These are phyloP conservation scores for Sesia apiformis DNA, from an alignment of 2,888 invertebrate species.

Conservation along the genomic window DNA sequence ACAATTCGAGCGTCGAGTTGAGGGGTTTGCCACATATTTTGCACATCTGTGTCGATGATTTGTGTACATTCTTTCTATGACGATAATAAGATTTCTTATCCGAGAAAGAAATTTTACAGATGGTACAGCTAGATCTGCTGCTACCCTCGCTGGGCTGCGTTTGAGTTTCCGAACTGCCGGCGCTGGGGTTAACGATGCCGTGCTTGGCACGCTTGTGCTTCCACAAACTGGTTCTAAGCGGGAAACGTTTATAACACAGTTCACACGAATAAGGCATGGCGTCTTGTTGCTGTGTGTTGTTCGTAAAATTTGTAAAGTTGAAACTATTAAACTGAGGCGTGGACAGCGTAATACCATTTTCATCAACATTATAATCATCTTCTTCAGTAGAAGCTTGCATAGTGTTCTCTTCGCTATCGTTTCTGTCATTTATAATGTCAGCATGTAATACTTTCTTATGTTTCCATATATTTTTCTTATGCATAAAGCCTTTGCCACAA, in stretches of 20 bases:
- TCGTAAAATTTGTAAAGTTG: conserved; percentile 49
- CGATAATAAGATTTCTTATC: conserved; percentile 76
- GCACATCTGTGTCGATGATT: conserved; percentile 71
- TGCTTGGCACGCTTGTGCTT: conserved; percentile 71
- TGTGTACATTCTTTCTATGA: conserved; percentile 74
- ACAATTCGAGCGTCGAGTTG: conserved; percentile 76
- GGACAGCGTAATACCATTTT: conserved; percentile 53
- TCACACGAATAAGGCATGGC: conserved; percentile 55
- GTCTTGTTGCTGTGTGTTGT: conserved; percentile 39
- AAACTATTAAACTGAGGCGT: conserved; percentile 71
- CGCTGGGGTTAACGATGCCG: conserved; percentile 48
- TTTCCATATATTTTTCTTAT: conserved; percentile 72
- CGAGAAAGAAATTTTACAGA: conserved; percentile 76
- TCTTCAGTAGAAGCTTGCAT: conserved; percentile 70
- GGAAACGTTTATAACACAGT: conserved; percentile 60
- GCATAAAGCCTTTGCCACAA: conserved; percentile 77
- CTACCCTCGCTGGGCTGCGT: conserved; percentile 26
- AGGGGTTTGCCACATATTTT: conserved; percentile 78
- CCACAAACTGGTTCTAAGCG: conserved; percentile 60
- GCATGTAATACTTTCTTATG: conserved; percentile 70
- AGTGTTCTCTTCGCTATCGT: conserved; percentile 66
- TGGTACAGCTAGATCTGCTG: conserved; percentile 71
- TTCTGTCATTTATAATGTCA: conserved; percentile 55
- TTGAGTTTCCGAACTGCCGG: conserved; percentile 27
- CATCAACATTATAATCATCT: conserved; percentile 60